Evolutionary conservation across 1,140 invertebrate genomes (phyloP).

Genomic region (Maconellicoccus hirsutus): DNA sequence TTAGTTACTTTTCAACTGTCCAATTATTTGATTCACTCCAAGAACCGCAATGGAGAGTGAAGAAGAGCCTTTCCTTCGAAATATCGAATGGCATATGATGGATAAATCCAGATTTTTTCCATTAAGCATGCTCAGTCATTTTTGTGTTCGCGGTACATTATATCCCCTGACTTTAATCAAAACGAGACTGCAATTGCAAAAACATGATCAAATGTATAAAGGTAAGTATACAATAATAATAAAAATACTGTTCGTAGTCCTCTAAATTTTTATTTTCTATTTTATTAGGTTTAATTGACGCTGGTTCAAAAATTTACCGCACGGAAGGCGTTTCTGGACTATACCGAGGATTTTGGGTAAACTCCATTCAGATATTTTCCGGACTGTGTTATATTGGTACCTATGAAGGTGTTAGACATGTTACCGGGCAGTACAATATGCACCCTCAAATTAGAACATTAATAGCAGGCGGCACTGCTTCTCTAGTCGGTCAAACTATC

Average conservation of each 20-base stretch:
- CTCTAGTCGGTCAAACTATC: constrained; percentile 85
- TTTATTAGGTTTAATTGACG: constrained; percentile 68
- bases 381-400: constrained; percentile 89
- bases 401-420: constrained; percentile 81
- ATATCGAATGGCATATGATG: constrained; percentile 99
- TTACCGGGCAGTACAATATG: constrained; percentile 46
- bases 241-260: background rate
- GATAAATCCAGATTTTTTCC: constrained; percentile 88
- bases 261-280: background rate
- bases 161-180: constrained; percentile 96
- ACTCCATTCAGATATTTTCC: constrained; percentile 71
- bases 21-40: background rate
- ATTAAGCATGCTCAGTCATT: constrained; percentile 74
- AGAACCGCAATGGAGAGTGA: background rate
- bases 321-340: constrained; percentile 78
- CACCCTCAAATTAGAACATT: constrained; percentile 50
- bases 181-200: constrained; percentile 84
- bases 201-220: constrained; percentile 68
- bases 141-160: constrained; percentile 75
- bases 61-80: constrained; percentile 32
- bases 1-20: too few relatives aligned
- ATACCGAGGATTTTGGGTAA: constrained; percentile 93
- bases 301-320: constrained; percentile 74
- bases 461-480: constrained; percentile 75
- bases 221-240: constrained; percentile 38